These are phyloP conservation scores for Aphidoletes aphidimyza DNA, from an alignment of 2,888 invertebrate genomes.

Conservation along the genomic window DNA sequence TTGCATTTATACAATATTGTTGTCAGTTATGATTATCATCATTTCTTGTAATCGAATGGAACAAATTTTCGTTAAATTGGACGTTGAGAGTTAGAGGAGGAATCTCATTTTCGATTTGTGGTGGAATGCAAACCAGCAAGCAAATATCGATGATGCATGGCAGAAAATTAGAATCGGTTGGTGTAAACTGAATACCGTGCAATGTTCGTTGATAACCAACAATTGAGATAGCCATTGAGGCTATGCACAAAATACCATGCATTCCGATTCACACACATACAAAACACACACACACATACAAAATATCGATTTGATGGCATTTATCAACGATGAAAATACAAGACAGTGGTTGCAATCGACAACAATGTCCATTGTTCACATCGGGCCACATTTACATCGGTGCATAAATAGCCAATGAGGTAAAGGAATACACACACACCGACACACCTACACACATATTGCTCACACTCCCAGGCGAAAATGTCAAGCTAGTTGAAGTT, in stretches of 20 bases:
- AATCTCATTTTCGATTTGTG: neutral
- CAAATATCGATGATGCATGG: neutral
- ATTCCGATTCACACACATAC: neutral
- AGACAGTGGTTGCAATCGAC: neutral
- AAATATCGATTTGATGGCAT: slow-evolving; percentile 28
- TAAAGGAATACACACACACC: too few species aligned
- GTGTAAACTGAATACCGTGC: neutral
- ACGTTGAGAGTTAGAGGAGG: too few species aligned
- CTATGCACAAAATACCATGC: neutral
- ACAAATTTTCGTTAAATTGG: neutral
- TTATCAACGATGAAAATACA: neutral
- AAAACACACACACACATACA: neutral
- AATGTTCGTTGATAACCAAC: neutral
- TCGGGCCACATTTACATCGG: too few species aligned
- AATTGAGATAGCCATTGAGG: neutral
- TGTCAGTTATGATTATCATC: neutral
- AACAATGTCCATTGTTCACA: too few species aligned
- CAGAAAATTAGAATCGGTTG: neutral
- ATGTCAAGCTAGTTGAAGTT: neutral
- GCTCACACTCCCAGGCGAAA: neutral
- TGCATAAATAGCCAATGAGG: too few species aligned
- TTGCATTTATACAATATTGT: slow-evolving; percentile 14
- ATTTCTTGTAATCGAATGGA: neutral
- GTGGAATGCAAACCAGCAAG: neutral
- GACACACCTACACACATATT: neutral